Evolutionary conservation across 2,797 vertebrate genomes (phyloP).

Genomic region (Labroides dimidiatus): DNA sequence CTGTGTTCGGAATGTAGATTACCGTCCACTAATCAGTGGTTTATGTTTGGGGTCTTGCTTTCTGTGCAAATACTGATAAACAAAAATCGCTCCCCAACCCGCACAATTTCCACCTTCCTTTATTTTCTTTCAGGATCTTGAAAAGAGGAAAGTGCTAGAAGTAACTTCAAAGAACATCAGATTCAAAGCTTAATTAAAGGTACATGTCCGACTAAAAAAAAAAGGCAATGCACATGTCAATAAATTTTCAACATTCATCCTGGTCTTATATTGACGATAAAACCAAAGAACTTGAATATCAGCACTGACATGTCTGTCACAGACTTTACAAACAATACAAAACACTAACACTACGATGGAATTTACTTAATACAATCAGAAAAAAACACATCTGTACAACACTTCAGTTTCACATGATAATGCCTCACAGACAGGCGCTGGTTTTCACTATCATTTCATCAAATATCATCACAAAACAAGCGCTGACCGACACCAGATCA

Average conservation of each 20-base stretch:
- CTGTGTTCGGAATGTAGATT: background rate
- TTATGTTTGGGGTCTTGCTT: background rate
- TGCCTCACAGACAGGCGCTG: conserved; percentile 40
- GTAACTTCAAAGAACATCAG: conserved; percentile 26
- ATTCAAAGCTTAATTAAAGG: conserved; percentile 29
- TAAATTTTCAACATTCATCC: conserved; percentile 64
- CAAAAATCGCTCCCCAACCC: background rate
- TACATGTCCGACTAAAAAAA: conserved; percentile 5
- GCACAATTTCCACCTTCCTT: background rate
- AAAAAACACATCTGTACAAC: conserved; percentile 36
- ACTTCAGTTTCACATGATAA: conserved; percentile 18
- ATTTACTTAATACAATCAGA: conserved; percentile 35
- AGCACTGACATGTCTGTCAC: conserved; percentile 51
- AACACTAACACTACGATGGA: conserved; percentile 57
- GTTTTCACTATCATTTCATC: conserved; percentile 34
- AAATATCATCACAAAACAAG: conserved; percentile 1
- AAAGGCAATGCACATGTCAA: conserved; percentile 29
- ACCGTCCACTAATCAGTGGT: background rate
- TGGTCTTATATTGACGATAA: conserved; percentile 50
- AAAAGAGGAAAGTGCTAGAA: conserved; percentile 8
- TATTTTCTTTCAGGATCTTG: background rate
- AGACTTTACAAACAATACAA: conserved; percentile 54
- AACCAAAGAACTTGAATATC: conserved; percentile 28
- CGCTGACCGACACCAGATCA: conserved; percentile 15
- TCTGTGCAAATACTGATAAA: background rate